These are phyloP conservation scores for Carpatolechia fugitivella DNA, from an alignment of 2,888 invertebrate species.

Conservation along the genomic window DNA sequence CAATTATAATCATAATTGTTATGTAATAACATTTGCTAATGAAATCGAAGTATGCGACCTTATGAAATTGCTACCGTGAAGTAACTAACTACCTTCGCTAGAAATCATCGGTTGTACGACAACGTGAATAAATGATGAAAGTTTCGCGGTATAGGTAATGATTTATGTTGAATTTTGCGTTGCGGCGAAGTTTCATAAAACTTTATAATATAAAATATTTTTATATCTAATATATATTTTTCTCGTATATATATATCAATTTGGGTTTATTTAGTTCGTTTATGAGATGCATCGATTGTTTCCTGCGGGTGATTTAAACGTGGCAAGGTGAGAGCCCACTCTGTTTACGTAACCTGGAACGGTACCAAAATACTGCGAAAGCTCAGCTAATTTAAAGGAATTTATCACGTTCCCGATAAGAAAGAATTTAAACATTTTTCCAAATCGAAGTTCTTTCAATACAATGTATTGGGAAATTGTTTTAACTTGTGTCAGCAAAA, in stretches of 20 bases:
- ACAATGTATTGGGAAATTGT: neutral
- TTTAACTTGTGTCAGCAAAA: slow-evolving; percentile 1
- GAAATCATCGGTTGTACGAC: slow-evolving; percentile 5
- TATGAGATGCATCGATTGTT: slow-evolving; percentile 4
- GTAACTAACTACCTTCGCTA: neutral
- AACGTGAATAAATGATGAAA: slow-evolving; percentile 5
- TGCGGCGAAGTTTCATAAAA: neutral
- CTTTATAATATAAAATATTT: too few species aligned
- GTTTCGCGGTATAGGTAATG: neutral
- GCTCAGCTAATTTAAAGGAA: neutral
- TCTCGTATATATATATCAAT: too few species aligned
- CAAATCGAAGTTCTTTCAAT: neutral
- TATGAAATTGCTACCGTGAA: slow-evolving; percentile 6
- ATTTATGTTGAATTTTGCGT: neutral
- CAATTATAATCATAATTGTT: neutral
- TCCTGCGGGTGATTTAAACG: neutral
- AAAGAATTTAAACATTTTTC: neutral
- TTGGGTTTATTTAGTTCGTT: neutral
- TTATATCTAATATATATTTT: too few species aligned
- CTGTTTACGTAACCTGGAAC: slow-evolving; percentile 7
- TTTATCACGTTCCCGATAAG: neutral
- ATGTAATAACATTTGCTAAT: slow-evolving; percentile 11
- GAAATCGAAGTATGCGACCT: slow-evolving; percentile 18
- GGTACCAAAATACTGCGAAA: neutral
- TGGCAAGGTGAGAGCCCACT: neutral